Evolutionary conservation across 1,140 invertebrate genomes (phyloP).

Genomic region (Lepidotrigona ventralis): DNA sequence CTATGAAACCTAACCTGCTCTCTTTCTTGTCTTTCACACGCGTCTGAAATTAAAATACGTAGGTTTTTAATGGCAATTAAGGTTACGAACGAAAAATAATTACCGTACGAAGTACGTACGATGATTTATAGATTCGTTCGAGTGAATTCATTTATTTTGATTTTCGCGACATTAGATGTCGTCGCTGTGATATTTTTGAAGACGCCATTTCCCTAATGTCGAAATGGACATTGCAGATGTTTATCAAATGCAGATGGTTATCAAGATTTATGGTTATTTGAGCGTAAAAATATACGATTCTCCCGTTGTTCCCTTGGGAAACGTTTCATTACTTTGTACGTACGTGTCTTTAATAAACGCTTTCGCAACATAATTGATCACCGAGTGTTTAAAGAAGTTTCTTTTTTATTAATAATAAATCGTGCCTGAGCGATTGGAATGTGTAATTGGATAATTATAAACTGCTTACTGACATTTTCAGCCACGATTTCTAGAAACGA

Average conservation of each 20-base stretch:
- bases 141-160: background rate
- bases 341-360: background rate
- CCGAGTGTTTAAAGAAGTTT: background rate
- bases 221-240: background rate
- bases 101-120: background rate
- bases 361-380: background rate
- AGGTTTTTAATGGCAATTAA: background rate
- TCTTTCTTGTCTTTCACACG: constrained; percentile 1
- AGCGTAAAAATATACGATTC: background rate
- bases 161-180: background rate
- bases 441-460: background rate
- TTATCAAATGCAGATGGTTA: background rate
- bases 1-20: background rate
- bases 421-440: background rate
- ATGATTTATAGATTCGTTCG: constrained; percentile 9
- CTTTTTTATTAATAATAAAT: background rate
- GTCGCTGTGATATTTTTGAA: background rate
- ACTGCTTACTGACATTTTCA: background rate
- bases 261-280: background rate
- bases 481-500: background rate
- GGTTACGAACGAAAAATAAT: constrained; percentile 16
- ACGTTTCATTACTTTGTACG: background rate
- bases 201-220: background rate
- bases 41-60: background rate
- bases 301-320: background rate